Evolutionary conservation across 2,113 vertebrate genomes (phyloP).

Genomic region (Rhizomys pruinosus): DNA sequence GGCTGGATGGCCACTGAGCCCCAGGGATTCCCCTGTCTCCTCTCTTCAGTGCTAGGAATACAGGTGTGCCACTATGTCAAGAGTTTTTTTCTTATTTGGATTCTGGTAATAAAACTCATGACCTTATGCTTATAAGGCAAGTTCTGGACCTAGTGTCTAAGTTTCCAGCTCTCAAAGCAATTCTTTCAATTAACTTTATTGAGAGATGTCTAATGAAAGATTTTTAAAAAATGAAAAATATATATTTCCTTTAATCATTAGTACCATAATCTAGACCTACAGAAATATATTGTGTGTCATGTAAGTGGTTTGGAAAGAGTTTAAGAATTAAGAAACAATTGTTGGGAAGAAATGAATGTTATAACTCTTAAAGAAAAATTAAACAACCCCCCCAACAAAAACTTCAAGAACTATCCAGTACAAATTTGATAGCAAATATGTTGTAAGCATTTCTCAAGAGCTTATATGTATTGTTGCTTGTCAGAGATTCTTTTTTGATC

Average conservation of each 20-base stretch:
- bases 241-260: neutral
- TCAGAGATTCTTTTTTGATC: slow-evolving; percentile 25
- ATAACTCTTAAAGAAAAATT: neutral
- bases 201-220: neutral
- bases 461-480: neutral
- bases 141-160: neutral
- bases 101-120: too few relatives aligned
- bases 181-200: neutral
- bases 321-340: neutral
- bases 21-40: neutral
- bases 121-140: neutral
- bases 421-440: slow-evolving; percentile 5
- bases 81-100: neutral
- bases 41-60: neutral
- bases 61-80: neutral
- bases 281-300: neutral
- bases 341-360: neutral
- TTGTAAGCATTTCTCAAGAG: neutral
- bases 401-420: neutral
- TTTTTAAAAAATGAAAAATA: neutral
- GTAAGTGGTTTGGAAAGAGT: neutral
- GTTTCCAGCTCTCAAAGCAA: neutral
- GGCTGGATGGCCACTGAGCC: neutral
- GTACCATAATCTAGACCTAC: neutral
- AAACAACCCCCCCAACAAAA: neutral